Evolutionary conservation across 2,113 vertebrate species (phyloP), one percentile per base, ranked within the genome.

Genomic region (Myrmecobius fasciatus): DNA sequence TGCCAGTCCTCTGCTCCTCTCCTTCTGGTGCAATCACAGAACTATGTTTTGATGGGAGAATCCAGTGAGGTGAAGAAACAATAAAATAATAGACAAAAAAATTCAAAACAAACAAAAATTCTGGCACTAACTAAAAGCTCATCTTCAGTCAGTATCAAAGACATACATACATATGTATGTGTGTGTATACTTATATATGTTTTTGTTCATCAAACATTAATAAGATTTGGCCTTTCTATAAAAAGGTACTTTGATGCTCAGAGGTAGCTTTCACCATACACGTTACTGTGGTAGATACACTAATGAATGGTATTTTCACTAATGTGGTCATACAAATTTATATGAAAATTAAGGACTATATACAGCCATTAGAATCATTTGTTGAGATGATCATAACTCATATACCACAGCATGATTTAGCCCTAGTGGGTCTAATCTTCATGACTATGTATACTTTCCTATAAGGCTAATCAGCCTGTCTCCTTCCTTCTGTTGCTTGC

Each of bases 241-340:
- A 96, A 25, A 95, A 54, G 53, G 92, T 54, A 52, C 94, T 95
- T 97, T 96, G 91, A 96, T 96, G 52, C 60, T 91, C 91, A 94
- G 97, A 96, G 95, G 92, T 95, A 98, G 97, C 95, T 51, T 95
- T 97, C 56, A 95, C 92, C 67, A 97, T 43, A 89, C 31, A 49
- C n/a, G 48, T 97, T 96, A 48, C 47, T 97, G 93, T 47, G 94
- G 89, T 92, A 94, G 89, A 94, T 52, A 94, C 52, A 12, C 43
- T 75, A 91, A 98, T 22, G 0, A 91, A 53, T 96, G 93, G 0
- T 54, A 88, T 90, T 89, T 60, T 91, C 89, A 95, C 93, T 89
- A 91, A 96, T 89, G 53, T 95, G 48, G 52, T 95, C 90, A 83
- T 89, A 94, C 56, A 95, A 94, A 94, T 83, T 95, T 93, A 7